A percentile compares a stretch with the other conserved stretches of the same genome.
These are phyloP conservation scores for Hydrolagus affinis DNA, from an alignment of 2,113 vertebrate species.

Conservation along the genomic window DNA sequence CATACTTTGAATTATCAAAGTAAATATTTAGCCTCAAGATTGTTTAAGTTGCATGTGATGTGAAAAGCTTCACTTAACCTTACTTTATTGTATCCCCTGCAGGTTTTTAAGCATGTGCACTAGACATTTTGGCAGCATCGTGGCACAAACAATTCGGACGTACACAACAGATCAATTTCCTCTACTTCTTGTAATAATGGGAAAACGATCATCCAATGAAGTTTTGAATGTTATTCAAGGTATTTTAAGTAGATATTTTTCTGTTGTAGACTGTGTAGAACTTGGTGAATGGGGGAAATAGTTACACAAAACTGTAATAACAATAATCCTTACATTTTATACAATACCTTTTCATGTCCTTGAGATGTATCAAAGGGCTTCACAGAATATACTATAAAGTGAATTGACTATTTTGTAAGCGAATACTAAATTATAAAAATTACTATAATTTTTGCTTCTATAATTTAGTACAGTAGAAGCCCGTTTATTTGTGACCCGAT, in stretches of 20 bases:
- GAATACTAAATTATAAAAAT: too few species aligned
- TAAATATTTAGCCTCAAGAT: neutral
- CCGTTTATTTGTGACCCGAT: too few species aligned
- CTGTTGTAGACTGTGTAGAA: too few species aligned
- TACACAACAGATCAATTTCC: conserved; percentile 98
- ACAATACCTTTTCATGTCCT: too few species aligned
- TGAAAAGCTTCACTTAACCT: neutral
- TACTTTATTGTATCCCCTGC: conserved; percentile 35
- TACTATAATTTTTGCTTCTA: too few species aligned
- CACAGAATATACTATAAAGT: too few species aligned
- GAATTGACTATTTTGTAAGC: too few species aligned
- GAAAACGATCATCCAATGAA: conserved; percentile 96
- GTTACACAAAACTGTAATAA: too few species aligned
- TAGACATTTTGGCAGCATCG: conserved; percentile 91
- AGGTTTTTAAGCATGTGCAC: conserved; percentile 96
- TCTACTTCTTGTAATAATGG: conserved; percentile 95
- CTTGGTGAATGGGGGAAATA: neutral
- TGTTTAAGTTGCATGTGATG: neutral
- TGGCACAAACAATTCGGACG: conserved; percentile 90
- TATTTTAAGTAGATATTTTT: conserved; percentile 42
- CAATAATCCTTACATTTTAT: too few species aligned
- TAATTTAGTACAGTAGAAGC: too few species aligned
- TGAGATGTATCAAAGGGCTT: too few species aligned
- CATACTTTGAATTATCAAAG: neutral
- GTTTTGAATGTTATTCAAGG: conserved; percentile 98